Percentiles rank a stretch among this genome's conserved stretches.
phyloP scores from a whole-genome alignment of 2,113 vertebrate species.

The Pleuronectes platessa region DNA sequence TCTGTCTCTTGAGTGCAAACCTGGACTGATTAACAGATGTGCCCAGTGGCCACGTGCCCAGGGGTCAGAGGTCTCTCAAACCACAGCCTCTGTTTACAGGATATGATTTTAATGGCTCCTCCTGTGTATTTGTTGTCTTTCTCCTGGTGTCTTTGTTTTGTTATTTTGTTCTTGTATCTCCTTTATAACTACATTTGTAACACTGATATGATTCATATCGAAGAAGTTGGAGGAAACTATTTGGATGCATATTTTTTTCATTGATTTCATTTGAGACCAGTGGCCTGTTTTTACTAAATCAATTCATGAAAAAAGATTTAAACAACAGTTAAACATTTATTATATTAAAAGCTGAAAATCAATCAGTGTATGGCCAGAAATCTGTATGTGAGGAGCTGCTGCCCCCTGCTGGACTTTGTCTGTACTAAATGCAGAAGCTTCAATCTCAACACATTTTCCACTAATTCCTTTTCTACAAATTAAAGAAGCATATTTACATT shows the following conservation, averaged over 20 bases:
- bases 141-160: too few relatives aligned
- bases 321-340: background rate
- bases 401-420: conserved; percentile 45
- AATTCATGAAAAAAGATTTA: too few relatives aligned
- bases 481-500: background rate
- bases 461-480: background rate
- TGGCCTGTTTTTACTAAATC: too few relatives aligned
- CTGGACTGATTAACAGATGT: background rate
- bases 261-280: too few relatives aligned
- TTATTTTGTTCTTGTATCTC: background rate
- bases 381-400: background rate
- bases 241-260: too few relatives aligned
- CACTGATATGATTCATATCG: too few relatives aligned
- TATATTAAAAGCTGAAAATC: background rate
- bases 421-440: background rate
- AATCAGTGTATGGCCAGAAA: background rate
- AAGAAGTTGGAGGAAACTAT: too few relatives aligned
- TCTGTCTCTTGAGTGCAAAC: background rate
- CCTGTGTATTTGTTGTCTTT: too few relatives aligned
- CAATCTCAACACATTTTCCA: too few relatives aligned
- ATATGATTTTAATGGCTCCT: too few relatives aligned
- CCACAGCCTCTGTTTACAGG: background rate
- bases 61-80: background rate
- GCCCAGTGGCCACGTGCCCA: background rate
- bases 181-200: too few relatives aligned